Percentiles rank a stretch among this genome's conserved stretches.
Conservation (phyloP, 1,140 invertebrate genomes). For the Eubasilissa regina region DNA sequence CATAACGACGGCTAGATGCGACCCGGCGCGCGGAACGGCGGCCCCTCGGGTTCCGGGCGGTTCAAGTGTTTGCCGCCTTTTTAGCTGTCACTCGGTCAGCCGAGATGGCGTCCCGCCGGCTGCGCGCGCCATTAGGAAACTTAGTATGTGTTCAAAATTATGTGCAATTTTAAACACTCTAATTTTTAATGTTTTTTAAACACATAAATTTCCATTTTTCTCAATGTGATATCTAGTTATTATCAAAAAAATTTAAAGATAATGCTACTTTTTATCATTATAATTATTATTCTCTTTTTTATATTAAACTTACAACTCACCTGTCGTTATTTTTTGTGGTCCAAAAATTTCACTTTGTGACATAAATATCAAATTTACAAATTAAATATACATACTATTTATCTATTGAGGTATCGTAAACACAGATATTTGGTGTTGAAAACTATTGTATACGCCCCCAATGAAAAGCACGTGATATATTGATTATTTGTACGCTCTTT, state of each 20-base stretch:
- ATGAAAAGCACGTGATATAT: slow-evolving; percentile 43
- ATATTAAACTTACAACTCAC: slow-evolving; percentile 50
- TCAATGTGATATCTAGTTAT: slow-evolving; percentile 61
- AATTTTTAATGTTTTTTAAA: slow-evolving; percentile 56
- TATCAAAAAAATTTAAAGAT: slow-evolving; percentile 53
- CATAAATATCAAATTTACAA: slow-evolving; percentile 53
- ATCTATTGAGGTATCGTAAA: slow-evolving; percentile 45
- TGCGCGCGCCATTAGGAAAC: slow-evolving; percentile 35
- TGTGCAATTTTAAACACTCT: slow-evolving; percentile 59
- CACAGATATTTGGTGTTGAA: slow-evolving; percentile 41
- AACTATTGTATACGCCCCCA: slow-evolving; percentile 58
- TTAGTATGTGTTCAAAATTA: slow-evolving; percentile 61
- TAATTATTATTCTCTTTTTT: slow-evolving; percentile 47
- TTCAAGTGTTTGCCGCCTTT: background rate
- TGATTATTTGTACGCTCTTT: slow-evolving; percentile 42
- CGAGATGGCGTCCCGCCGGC: background rate
- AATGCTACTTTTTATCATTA: slow-evolving; percentile 48
- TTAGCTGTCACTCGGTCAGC: slow-evolving; percentile 9
- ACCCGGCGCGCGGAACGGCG: background rate
- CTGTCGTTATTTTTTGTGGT: slow-evolving; percentile 60
- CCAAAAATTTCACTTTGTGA: slow-evolving; percentile 55
- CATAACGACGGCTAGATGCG: slow-evolving; percentile 18
- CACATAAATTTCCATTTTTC: slow-evolving; percentile 60
- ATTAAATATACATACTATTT: slow-evolving; percentile 55
- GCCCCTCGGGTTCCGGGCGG: background rate